Percentiles rank a stretch among this genome's conserved stretches.
phyloP scores from a whole-genome alignment of 2,888 invertebrate species.

The Gymnocheta viridis region DNA sequence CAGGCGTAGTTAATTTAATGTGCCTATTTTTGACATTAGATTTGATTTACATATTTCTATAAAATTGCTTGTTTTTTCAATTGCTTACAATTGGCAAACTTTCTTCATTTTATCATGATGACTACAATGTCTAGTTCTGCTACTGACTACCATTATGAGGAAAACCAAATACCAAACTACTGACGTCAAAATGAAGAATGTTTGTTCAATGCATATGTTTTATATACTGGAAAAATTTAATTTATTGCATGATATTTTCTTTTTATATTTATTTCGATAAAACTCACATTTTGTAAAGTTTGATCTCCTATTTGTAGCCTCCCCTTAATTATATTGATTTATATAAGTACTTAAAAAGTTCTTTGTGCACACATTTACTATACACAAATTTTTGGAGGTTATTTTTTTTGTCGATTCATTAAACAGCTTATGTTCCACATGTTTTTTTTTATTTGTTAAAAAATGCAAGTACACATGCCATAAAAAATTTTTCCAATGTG shows the following conservation, averaged over 20 bases:
- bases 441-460: not conserved
- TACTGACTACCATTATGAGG: constrained; percentile 80
- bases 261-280: constrained; percentile 23
- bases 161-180: constrained; percentile 81
- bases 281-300: not conserved
- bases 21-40: too few species aligned
- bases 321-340: not conserved
- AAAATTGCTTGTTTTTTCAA: constrained; percentile 61
- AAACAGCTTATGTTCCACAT: not conserved
- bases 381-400: constrained; percentile 59
- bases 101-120: constrained; percentile 76
- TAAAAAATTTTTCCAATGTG: constrained; percentile 42
- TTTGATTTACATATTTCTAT: not conserved
- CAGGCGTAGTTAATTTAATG: not conserved
- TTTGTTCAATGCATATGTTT: constrained; percentile 2
- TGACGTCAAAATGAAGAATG: constrained; percentile 72
- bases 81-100: constrained; percentile 57
- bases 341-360: not conserved
- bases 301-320: not conserved
- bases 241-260: constrained; percentile 24
- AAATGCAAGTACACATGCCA: not conserved
- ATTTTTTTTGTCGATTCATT: constrained; percentile 36
- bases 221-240: constrained; percentile 38
- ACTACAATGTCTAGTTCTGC: constrained; percentile 81
- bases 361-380: not conserved